These are phyloP conservation scores for Peromyscus eremicus DNA, from an alignment of 2,797 vertebrate species.

Conservation along the genomic window DNA sequence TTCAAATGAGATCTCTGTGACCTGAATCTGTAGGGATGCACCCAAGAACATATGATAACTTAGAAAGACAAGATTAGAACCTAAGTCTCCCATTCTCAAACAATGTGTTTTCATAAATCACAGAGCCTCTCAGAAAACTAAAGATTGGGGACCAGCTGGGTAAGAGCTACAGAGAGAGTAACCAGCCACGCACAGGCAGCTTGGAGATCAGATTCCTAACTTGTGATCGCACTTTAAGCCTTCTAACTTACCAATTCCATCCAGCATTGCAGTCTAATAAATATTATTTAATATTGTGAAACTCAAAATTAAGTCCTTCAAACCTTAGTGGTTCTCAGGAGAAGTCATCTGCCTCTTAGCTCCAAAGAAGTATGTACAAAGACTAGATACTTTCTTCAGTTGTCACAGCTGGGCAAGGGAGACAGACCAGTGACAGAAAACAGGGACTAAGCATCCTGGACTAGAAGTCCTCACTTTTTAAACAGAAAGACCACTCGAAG, in stretches of 20 bases:
- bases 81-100: neutral
- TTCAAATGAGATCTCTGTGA: neutral
- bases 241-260: neutral
- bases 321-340: neutral
- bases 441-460: neutral
- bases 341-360: neutral
- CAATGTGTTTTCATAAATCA: neutral
- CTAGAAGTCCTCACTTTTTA: neutral
- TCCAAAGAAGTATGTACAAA: conserved; percentile 13
- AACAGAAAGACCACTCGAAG: neutral
- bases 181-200: neutral
- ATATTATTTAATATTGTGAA: neutral
- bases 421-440: neutral
- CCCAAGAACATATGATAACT: neutral
- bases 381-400: neutral
- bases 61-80: neutral
- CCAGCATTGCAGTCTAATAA: conserved; percentile 24
- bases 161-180: neutral
- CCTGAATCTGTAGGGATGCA: neutral
- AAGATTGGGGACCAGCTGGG: neutral
- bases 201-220: neutral
- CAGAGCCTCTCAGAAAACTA: neutral
- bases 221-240: neutral
- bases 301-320: neutral
- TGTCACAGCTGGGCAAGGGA: neutral